These are phyloP conservation scores for Crypturellus undulatus DNA, from an alignment of 2,113 vertebrate genomes.

Conservation along the genomic window DNA sequence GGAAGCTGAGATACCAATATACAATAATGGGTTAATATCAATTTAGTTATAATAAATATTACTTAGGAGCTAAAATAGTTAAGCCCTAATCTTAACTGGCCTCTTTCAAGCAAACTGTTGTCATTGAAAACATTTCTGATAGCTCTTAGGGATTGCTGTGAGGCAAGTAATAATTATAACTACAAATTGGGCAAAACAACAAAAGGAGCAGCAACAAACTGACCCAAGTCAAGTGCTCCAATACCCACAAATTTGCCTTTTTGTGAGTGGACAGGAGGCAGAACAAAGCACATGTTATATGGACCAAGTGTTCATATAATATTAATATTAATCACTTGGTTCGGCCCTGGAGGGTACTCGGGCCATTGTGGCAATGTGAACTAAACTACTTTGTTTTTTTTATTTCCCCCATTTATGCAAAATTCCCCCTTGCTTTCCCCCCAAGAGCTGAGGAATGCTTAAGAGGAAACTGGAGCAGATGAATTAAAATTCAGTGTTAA, in stretches of 20 bases:
- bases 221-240: not conserved
- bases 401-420: not conserved
- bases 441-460: rapidly evolving
- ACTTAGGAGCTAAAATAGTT: not conserved
- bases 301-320: too few relatives aligned
- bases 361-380: not conserved
- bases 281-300: not conserved
- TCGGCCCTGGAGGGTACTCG: not conserved
- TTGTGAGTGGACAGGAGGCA: not conserved
- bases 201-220: not conserved
- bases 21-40: not conserved
- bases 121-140: not conserved
- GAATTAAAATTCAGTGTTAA: not conserved
- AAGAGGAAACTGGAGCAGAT: rapidly evolving
- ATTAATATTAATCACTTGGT: not conserved
- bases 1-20: not conserved
- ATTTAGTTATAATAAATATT: not conserved
- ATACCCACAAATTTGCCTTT: not conserved
- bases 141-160: not conserved
- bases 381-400: not conserved
- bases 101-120: not conserved
- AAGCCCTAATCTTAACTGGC: not conserved
- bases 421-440: not conserved
- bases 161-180: not conserved
- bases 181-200: not conserved